Base-by-base conservation (phyloP, 2,888 invertebrate species). In the Pecten maximus region DNA sequence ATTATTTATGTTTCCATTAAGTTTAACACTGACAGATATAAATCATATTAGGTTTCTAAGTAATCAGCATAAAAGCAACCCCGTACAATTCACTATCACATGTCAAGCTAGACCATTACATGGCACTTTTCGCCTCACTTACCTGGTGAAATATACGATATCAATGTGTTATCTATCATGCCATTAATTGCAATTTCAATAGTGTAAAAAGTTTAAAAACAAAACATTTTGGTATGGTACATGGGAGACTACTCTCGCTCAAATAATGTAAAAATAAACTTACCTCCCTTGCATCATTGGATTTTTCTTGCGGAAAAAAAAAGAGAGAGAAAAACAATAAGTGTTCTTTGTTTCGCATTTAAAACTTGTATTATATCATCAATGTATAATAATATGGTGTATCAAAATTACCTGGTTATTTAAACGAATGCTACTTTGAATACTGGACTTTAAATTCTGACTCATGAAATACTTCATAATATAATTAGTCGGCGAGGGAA, bases 1-100 rank as follows among this genome's bases (percentile, higher is more conserved):
- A 74, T 74, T 35, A 74, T 74, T 74, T 74, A 74, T 74, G 74
- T 74, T 74, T 74, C 74, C 74, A 74, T 74, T 74, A 74, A 74
- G 2, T 74, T 74, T 74, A 35, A 28, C 35, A 35, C 35, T 74
- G 74, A 74, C 74, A 74, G 28, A 6, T 28, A 74, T 74, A 74
- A 74, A 74, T 74, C 74, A 74, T 74, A 8, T 74, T 54, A 54
- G 74, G 74, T 74, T 74, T 35, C 74, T 35, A 35, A 74, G 74
- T 35, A 74, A 74, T 74, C 35, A 35, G 74, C 74, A 74, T 35
- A 74, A 74, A 74, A 74, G 15, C 74, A 35, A 74, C 74, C 74
- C 74, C 6, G 10, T 74, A 74, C 35, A 28, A 74, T 74, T 35
- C 2, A n/a, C 54, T 19, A 23, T n/a, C 54, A 28, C 15, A 74